Base-by-base conservation (phyloP, 1,140 invertebrate genomes). In the Caenorhabditis latens region DNA sequence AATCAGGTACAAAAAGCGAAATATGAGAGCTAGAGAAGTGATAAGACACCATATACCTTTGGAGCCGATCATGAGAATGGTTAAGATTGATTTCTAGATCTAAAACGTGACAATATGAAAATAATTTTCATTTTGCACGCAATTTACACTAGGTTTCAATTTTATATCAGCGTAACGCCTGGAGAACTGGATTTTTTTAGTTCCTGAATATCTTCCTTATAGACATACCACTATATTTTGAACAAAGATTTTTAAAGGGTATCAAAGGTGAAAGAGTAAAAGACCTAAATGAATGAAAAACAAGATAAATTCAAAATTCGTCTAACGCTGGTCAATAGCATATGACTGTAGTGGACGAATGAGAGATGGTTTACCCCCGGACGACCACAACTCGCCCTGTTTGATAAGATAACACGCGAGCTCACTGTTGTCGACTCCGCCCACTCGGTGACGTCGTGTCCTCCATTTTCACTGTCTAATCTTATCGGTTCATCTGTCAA, bases 381-480 rank as follows among this genome's bases (percentile, higher is more conserved):
- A 32, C 71, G 40, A 79, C 71, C 43, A 50, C 71, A 79, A 50
- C n/a, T 79, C 71, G 71, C 14, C 19, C 46, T 46, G 53, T 50
- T 50, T 24, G 71, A 79, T 79, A 79, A 79, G 71, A 79, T 79
- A 79, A 50, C 24, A 6, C 16, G 46, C 11, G 50, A 16, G 71
- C 71, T 79, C 71, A 79, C 13, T 79, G 71, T 79, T 48, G 71
- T 13, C 46, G 71, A 79, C 71, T 79, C 71, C 71, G 43, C 71
- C 71, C 46, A 48, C n/a, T 43, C 19, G 9, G 13, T 71, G 42
- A 46, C 42, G 67, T n/a, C 46, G 40, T 4, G 63, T 53, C 43
- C 46, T 40, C 42, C 71, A 8, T 24, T 42, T 21, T 11, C 53
- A 53, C 14, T 50, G n/a, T 79, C 71, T 79, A 19, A 79, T 79